Conservation (phyloP, 1,140 invertebrate species). For the Drosophila quadrilineata region DNA sequence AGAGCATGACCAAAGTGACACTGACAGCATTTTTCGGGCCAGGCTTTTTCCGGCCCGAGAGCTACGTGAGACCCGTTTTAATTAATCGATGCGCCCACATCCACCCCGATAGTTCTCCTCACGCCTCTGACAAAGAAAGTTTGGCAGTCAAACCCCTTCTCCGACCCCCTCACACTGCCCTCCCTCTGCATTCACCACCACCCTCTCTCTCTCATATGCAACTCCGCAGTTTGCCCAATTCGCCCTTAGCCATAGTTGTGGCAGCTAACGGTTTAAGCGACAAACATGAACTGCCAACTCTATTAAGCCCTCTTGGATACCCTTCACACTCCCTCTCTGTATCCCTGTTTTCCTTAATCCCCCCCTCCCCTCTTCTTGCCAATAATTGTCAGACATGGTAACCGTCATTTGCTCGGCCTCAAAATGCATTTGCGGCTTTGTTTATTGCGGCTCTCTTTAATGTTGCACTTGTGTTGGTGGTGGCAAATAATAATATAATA, state of each 20-base stretch:
- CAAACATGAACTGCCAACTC: slow-evolving; percentile 1
- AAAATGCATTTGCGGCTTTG: slow-evolving; percentile 51
- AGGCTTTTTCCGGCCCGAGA: slow-evolving; percentile 14
- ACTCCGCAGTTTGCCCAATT: not conserved
- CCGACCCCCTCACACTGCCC: no score
- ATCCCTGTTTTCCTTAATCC: not conserved
- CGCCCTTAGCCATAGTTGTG: not conserved
- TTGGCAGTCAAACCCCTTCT: not conserved
- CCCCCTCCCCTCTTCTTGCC: not conserved
- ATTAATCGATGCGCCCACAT: slow-evolving; percentile 26
- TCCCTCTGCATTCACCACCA: not conserved
- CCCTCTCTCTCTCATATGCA: not conserved
- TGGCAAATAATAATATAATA: no score
- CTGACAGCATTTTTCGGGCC: slow-evolving; percentile 23
- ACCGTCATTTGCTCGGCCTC: slow-evolving; percentile 24
- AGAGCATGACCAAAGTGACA: slow-evolving; percentile 25
- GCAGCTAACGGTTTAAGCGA: not conserved
- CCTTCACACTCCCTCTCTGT: not conserved
- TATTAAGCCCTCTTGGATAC: not conserved
- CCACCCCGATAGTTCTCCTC: not conserved
- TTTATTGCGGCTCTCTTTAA: slow-evolving; percentile 33
- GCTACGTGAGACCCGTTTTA: slow-evolving; percentile 39
- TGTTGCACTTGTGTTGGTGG: not conserved
- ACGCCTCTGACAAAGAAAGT: no score
- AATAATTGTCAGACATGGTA: no score